Base-by-base conservation (phyloP, 2,797 vertebrate species). In the Neostethus bicornis region DNA sequence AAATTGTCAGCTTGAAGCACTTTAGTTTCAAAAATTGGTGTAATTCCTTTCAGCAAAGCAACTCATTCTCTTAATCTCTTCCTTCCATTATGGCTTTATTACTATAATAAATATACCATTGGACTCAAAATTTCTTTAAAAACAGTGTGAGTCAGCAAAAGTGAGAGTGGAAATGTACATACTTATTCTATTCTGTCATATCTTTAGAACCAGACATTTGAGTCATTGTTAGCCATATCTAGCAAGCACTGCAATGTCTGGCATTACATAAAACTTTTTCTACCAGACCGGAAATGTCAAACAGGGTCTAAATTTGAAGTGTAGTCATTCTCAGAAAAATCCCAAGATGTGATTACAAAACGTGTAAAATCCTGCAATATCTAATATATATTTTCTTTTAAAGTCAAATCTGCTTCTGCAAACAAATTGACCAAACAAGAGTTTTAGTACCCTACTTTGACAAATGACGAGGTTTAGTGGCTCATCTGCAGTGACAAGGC, bases 41-140 rank as follows among this genome's bases (percentile, higher is more conserved):
- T 46, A 21, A 12, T 16, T 24, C 29, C 35, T 9, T 43, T 17
- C 19, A 21, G 21, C 3, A 12, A 57, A 25, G 17, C 14, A 31
- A 23, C 10, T 38, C 5, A 14, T 32, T 51, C 17, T 17, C 16
- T 46, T 4, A 16, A 19, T 9, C 9, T 37, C 24, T 16, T 39
- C 20, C 38, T 6, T 17, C 38, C 17, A 11, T 46, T 29, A 37
- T 47, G 14, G 7, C 19, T 21, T 19, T 29, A 35, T n/a, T 48
- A 21, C 9, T 45, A 4, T 50, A 13, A 17, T 46, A 26, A 50
- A 59, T 64, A 31, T 26, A 20, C 61, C 37, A 56, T 44, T 51
- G 51, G 24, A 28, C 6, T 19, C 10, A 31, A 29, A 31, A 38
- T 31, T 34, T 20, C 11, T 56, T 71, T 37, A 45, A 44, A 44